Evolutionary conservation across 2,888 invertebrate genomes (phyloP).

Genomic region (Zaprionus bogoriensis): DNA sequence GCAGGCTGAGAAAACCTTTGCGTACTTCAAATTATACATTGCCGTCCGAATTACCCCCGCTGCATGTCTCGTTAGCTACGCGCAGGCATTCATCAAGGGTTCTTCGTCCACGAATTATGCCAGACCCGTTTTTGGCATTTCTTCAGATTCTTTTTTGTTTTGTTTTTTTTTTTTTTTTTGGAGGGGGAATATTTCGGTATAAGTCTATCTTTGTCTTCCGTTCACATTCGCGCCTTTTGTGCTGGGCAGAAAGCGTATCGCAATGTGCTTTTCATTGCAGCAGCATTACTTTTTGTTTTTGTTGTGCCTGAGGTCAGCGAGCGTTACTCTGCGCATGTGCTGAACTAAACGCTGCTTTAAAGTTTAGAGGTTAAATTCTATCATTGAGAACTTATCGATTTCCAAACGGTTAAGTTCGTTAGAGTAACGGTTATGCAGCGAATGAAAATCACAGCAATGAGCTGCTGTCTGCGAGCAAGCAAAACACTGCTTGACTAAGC

Average conservation of each 20-base stretch:
- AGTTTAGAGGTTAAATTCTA: not conserved
- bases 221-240: conserved; percentile 53
- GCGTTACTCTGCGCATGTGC: conserved; percentile 56
- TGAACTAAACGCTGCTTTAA: conserved; percentile 35
- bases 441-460: conserved; percentile 18
- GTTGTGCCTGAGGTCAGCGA: conserved; percentile 51
- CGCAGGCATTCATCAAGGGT: conserved; percentile 67
- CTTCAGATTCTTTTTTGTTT: conserved; percentile 2
- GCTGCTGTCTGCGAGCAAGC: conserved; percentile 5
- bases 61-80: conserved; percentile 22
- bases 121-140: conserved; percentile 27
- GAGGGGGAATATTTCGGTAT: not conserved
- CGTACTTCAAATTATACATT: conserved; percentile 67
- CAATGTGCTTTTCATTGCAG: conserved; percentile 59
- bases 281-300: conserved; percentile 14
- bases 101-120: conserved; percentile 45
- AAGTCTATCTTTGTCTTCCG: conserved; percentile 21
- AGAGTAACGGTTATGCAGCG: too few species aligned
- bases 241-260: conserved; percentile 31
- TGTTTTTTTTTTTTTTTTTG: conserved; percentile 11
- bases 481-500: not conserved
- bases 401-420: not conserved
- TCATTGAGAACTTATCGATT: conserved; percentile 5
- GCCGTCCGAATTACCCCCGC: conserved; percentile 31
- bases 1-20: conserved; percentile 34